A percentile compares a stretch with the other conserved stretches of the same genome.
phyloP scores from a whole-genome alignment of 2,797 vertebrate genomes.

The Forpus xanthops region DNA sequence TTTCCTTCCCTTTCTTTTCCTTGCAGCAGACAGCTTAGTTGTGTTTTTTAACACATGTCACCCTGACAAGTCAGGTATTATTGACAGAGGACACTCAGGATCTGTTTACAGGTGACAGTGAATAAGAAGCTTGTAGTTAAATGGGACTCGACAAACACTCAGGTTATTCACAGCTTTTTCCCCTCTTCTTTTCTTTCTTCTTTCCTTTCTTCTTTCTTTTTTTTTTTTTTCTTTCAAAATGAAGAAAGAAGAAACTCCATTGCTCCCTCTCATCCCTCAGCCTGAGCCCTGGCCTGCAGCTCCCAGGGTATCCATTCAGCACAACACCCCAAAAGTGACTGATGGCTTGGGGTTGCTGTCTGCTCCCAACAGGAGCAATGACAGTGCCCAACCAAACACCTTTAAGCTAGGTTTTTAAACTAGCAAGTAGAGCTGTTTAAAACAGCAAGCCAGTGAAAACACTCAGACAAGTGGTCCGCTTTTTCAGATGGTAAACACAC shows the following conservation, averaged over 20 bases:
- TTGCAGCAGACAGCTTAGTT: slow-evolving; percentile 31
- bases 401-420: background rate
- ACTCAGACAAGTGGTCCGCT: background rate
- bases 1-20: background rate
- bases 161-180: background rate
- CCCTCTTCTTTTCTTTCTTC: background rate
- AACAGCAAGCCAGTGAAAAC: background rate
- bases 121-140: background rate
- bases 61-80: slow-evolving; percentile 10
- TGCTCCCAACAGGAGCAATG: background rate
- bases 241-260: background rate
- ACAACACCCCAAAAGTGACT: background rate
- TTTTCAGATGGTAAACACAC: background rate
- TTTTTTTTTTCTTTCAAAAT: background rate
- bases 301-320: rapidly evolving
- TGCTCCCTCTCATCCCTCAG: background rate
- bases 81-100: slow-evolving; percentile 8
- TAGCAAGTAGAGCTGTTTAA: background rate
- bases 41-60: background rate
- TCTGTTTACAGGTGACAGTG: background rate
- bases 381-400: background rate
- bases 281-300: background rate
- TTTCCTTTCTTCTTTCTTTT: background rate
- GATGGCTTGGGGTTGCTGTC: background rate
- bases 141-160: background rate